Base-by-base conservation (phyloP, 1,140 invertebrate genomes). In the Cotesia glomerata region DNA sequence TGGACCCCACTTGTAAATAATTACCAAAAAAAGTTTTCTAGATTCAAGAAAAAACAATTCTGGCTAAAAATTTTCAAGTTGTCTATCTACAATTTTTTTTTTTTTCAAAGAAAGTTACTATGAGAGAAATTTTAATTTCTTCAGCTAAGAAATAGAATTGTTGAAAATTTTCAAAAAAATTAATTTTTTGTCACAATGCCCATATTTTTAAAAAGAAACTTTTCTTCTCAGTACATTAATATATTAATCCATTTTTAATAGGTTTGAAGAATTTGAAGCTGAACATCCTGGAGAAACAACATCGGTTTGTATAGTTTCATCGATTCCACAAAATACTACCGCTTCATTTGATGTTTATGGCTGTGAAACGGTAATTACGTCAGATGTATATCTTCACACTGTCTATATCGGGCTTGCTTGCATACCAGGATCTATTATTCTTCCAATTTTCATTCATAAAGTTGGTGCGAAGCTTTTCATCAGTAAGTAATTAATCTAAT, bases 381-480 rank as follows among this genome's bases (percentile, higher is more conserved):
- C 88, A 45, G 89, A 88, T n/a, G 92, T 93, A 4, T 93, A 91
- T 78, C 82, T 90, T 39, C 91, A 93, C 78, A 93, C 92, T 0
- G 84, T 93, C 26, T 92, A 92, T 51, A 91, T 93, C 65, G 92
- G 92, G 51, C 82, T 93, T 3, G 91, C 92, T 0, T 93, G 92
- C 74, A 91, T 93, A 45, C 92, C 92, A 0, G 92, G 92, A 0
- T 92, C 92, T 51, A 87, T 93, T 54, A 92, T 91, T 87, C 81
- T 93, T 67, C 92, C 92, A 0, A 85, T 93, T 2, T 93, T 92
- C 77, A 91, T 93, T 2, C 92, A 93, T 80, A 89, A 90, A 77
- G 86, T 93, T 11, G 92, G 92, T 5, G 90, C 92, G 5, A 93
- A 93, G 81, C 93, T 93, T 82, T 93, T 93, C 84, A 84, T 93